Evolutionary conservation across 2,113 vertebrate species (phyloP).

Genomic region (Antechinus stuartii): DNA sequence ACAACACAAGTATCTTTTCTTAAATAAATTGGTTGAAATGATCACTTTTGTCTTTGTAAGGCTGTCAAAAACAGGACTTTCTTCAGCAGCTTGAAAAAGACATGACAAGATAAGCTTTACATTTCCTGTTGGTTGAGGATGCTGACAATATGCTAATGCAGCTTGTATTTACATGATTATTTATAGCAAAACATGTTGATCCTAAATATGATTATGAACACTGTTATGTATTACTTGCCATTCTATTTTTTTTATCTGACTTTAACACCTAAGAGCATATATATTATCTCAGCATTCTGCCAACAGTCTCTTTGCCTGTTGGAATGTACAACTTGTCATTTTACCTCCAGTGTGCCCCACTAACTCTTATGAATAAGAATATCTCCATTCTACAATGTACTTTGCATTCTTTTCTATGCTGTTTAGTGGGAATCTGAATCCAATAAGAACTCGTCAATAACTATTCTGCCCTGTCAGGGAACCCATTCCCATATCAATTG

Average conservation of each 20-base stretch:
- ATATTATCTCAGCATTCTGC: conserved; percentile 45
- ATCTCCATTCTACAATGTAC: not conserved
- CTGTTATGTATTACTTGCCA: conserved; percentile 58
- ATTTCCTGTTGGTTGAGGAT: conserved; percentile 27
- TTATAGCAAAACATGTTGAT: conserved; percentile 63
- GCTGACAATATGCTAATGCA: conserved; percentile 58
- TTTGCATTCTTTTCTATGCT: not conserved
- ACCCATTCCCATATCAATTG: not conserved
- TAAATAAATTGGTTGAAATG: conserved; percentile 50
- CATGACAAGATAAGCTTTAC: conserved; percentile 28
- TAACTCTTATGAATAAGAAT: conserved; percentile 25
- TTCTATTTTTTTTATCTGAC: conserved; percentile 50
- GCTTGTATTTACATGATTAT: conserved; percentile 46
- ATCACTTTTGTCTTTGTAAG: conserved; percentile 49
- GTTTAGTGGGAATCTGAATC: not conserved
- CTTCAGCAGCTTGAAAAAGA: conserved; percentile 20
- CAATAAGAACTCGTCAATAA: not conserved
- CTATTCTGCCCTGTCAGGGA: not conserved
- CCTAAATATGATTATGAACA: conserved; percentile 56
- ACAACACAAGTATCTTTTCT: not conserved
- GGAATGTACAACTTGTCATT: not conserved
- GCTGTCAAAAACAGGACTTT: conserved; percentile 42
- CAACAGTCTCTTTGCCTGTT: conserved; percentile 21
- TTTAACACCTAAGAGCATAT: conserved; percentile 44
- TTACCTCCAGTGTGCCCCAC: not conserved